These are phyloP conservation scores for Carassius carassius DNA, from an alignment of 2,113 vertebrate genomes.

Conservation along the genomic window DNA sequence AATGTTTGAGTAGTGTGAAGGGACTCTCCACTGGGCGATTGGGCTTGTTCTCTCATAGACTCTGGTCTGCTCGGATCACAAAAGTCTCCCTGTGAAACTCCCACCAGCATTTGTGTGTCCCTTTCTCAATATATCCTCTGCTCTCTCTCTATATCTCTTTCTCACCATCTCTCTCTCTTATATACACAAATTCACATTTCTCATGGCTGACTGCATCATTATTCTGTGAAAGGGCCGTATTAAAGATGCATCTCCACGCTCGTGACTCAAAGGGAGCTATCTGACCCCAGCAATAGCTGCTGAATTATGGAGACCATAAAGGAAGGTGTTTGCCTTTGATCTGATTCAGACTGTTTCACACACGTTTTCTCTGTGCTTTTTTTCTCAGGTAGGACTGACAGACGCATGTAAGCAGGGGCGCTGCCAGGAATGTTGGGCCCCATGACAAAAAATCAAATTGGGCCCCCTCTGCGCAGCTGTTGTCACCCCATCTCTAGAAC, in stretches of 20 bases:
- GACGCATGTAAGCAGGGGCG: slow-evolving; percentile 32
- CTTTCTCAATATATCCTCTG: background rate
- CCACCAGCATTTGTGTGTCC: background rate
- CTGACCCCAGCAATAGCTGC: slow-evolving; percentile 75
- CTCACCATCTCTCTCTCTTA: background rate
- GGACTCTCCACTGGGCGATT: background rate
- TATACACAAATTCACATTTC: slow-evolving; percentile 32
- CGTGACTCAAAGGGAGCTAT: slow-evolving; percentile 75
- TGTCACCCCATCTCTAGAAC: too few species aligned
- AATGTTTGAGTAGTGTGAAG: slow-evolving; percentile 14
- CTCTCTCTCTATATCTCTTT: background rate
- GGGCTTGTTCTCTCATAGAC: slow-evolving; percentile 23
- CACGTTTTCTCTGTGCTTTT: slow-evolving; percentile 25
- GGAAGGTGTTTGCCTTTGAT: slow-evolving; percentile 80
- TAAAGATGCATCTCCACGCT: slow-evolving; percentile 76
- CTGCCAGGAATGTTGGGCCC: too few species aligned
- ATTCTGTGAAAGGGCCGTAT: slow-evolving; percentile 70
- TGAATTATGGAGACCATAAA: slow-evolving; percentile 78
- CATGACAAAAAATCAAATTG: too few species aligned
- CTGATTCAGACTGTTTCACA: slow-evolving; percentile 58
- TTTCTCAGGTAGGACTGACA: slow-evolving; percentile 40
- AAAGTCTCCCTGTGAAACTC: background rate
- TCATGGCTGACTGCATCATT: slow-evolving; percentile 67
- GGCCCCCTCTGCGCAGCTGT: too few species aligned
- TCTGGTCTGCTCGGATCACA: background rate